Evolutionary conservation across 2,888 invertebrate genomes (phyloP).

Genomic region (Ophraella communa): DNA sequence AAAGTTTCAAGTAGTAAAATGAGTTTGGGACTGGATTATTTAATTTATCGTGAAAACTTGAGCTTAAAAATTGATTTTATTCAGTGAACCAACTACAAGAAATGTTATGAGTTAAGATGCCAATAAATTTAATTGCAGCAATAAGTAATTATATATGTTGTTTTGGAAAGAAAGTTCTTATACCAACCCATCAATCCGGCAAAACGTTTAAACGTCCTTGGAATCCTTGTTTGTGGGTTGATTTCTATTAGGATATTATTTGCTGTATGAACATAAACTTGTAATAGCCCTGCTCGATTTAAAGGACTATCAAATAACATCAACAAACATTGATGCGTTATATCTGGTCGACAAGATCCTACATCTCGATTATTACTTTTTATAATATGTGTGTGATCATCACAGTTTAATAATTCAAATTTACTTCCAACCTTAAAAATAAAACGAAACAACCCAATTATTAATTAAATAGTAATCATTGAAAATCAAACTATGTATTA

Average conservation of each 20-base stretch:
- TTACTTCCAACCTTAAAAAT: conserved; percentile 76
- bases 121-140: no score
- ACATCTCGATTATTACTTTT: conserved; percentile 87
- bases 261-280: conserved; percentile 90
- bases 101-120: no score
- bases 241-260: conserved; percentile 94
- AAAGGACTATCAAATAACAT: conserved; percentile 98
- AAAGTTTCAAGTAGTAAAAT: no score
- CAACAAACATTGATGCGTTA: conserved; percentile 94
- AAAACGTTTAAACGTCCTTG: conserved; percentile 95
- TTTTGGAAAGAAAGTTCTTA: no score
- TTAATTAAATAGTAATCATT: no score
- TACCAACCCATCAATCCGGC: conserved; percentile 97
- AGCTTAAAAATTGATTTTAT: no score
- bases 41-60: no score
- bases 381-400: no score
- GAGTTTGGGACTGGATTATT: no score
- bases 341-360: conserved; percentile 92
- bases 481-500: no score
- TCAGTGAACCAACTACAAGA: no score
- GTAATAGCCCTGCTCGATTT: conserved; percentile 93
- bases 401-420: conserved; percentile 91
- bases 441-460: conserved; percentile 7
- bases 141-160: no score
- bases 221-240: conserved; percentile 96